These are phyloP conservation scores for Perodicticus potto DNA, from an alignment of 2,797 vertebrate genomes.

Conservation along the genomic window DNA sequence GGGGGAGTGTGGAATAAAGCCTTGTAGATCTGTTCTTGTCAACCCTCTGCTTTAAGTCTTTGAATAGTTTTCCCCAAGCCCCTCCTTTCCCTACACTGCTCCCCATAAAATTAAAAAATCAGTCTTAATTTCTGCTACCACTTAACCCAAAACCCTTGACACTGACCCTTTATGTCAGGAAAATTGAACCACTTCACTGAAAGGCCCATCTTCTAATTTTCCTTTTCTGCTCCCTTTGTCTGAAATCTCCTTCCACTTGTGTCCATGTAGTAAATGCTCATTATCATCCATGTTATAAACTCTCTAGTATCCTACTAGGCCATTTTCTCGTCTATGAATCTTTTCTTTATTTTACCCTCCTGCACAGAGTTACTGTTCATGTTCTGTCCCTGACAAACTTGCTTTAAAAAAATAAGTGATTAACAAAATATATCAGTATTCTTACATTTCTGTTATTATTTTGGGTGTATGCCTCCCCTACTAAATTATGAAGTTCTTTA, in stretches of 20 bases:
- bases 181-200: neutral
- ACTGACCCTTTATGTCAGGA: constrained; percentile 18
- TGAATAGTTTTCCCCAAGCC: neutral
- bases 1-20: accelerated
- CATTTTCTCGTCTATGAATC: neutral
- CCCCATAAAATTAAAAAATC: neutral
- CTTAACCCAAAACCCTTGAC: neutral
- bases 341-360: constrained; percentile 8
- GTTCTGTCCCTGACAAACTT: neutral
- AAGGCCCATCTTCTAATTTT: constrained; percentile 1
- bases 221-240: neutral
- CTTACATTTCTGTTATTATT: constrained; percentile 20
- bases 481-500: constrained; percentile 1
- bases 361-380: neutral
- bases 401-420: neutral
- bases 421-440: neutral
- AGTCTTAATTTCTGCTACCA: constrained; percentile 13
- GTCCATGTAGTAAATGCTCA: neutral
- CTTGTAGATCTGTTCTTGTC: neutral
- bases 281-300: neutral
- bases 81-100: no score
- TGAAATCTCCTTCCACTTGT: neutral
- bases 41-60: neutral
- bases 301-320: neutral
- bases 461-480: neutral